These are phyloP conservation scores for Sebastes flavidus DNA, from an alignment of 2,797 vertebrate genomes.

Conservation along the genomic window DNA sequence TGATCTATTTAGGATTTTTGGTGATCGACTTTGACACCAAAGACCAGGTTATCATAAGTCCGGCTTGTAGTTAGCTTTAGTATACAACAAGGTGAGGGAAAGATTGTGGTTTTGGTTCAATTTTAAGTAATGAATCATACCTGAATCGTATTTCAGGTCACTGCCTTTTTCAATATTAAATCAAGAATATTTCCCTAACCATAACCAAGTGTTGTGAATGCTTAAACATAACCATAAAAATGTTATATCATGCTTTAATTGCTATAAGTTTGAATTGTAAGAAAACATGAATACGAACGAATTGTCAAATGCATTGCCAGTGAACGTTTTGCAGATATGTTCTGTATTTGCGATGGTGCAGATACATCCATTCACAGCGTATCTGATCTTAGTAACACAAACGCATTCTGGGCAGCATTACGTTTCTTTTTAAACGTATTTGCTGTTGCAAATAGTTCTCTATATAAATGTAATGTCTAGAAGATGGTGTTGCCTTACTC, in stretches of 20 bases:
- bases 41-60: neutral
- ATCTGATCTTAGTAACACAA: too few species aligned
- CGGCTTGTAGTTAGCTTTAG: neutral
- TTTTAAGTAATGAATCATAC: neutral
- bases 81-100: neutral
- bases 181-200: neutral
- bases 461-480: neutral
- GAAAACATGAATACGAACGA: neutral
- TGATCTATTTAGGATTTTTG: too few species aligned
- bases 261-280: neutral
- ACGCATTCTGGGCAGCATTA: neutral
- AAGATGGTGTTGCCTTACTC: rapidly evolving
- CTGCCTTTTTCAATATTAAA: neutral
- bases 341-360: neutral
- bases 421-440: neutral
- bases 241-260: neutral
- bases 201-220: neutral
- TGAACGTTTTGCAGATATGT: neutral
- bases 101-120: neutral
- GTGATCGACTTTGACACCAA: neutral
- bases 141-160: neutral
- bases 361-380: too few species aligned
- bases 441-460: neutral
- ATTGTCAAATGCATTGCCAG: neutral
- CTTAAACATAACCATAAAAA: neutral